These are phyloP conservation scores for Nycticryphes semicollaris DNA, from an alignment of 2,113 vertebrate species.

Conservation along the genomic window DNA sequence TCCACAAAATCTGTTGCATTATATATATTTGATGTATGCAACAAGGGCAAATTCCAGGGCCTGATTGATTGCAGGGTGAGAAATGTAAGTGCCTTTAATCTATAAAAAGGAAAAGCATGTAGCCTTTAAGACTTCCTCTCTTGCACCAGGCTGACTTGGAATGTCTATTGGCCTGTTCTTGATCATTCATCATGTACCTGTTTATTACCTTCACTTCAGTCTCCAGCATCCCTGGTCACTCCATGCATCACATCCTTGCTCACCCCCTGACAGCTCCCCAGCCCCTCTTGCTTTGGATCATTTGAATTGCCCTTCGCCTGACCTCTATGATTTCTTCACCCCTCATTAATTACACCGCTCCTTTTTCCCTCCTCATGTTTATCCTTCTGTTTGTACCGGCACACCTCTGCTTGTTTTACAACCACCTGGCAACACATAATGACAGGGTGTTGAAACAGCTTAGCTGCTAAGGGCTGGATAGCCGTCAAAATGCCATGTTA, in stretches of 20 bases:
- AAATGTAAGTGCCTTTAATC: not conserved
- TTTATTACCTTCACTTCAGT: not conserved
- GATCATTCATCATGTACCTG: not conserved
- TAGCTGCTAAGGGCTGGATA: conserved; percentile 38
- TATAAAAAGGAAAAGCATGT: not conserved
- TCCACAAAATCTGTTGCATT: not conserved
- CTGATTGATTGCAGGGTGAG: conserved; percentile 29
- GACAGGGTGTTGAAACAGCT: conserved; percentile 43
- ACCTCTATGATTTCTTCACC: not conserved
- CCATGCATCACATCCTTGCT: not conserved
- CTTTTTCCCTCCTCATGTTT: not conserved
- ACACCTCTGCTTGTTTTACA: conserved; percentile 61
- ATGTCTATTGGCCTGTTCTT: not conserved
- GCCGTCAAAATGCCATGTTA: conserved; percentile 53
- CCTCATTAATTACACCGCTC: not conserved
- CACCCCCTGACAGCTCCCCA: not conserved
- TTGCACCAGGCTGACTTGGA: not conserved
- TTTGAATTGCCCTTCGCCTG: not conserved
- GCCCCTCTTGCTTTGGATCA: not conserved
- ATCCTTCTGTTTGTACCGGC: not conserved
- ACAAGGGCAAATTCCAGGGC: not conserved
- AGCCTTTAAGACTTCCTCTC: not conserved
- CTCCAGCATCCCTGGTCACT: not conserved
- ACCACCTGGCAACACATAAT: conserved; percentile 53
- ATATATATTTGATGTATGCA: not conserved